Conservation (phyloP, 2,797 vertebrate genomes). For the Borostomias antarcticus region DNA sequence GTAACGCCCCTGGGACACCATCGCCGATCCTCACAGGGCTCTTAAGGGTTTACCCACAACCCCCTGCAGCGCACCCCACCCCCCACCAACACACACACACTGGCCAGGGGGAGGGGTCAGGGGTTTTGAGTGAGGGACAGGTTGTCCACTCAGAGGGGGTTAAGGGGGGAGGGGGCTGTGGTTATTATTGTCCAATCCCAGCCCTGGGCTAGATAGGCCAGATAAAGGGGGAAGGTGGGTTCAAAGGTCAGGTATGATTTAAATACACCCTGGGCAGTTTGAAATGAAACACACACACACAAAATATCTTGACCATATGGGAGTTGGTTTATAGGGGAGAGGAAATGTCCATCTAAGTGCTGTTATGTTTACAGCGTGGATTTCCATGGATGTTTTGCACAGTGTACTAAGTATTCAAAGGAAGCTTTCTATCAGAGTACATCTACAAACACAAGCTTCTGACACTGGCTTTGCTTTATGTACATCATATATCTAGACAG, state of each 20-base stretch:
- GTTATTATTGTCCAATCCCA: slow-evolving; percentile 28
- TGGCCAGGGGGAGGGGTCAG: slow-evolving; percentile 33
- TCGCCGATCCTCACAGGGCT: slow-evolving; percentile 18
- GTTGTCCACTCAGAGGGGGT: slow-evolving; percentile 30
- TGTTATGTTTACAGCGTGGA: too few relatives aligned
- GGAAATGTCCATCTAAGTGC: neutral
- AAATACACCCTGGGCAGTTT: slow-evolving; percentile 17
- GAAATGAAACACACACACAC: slow-evolving; percentile 9
- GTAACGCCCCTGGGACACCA: slow-evolving; percentile 37
- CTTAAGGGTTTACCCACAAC: slow-evolving; percentile 23
- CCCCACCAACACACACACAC: neutral
- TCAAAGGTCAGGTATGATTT: slow-evolving; percentile 27
- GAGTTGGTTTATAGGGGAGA: neutral
- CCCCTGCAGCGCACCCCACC: neutral
- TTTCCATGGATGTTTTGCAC: too few relatives aligned
- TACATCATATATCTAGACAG: too few relatives aligned
- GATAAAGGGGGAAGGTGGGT: neutral
- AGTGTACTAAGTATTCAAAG: too few relatives aligned
- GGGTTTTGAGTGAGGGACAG: slow-evolving; percentile 28
- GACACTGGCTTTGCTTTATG: too few relatives aligned
- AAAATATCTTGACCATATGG: slow-evolving; percentile 14
- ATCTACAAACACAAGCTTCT: too few relatives aligned
- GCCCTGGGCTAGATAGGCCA: slow-evolving; percentile 11
- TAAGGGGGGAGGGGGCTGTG: neutral
- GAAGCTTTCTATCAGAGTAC: too few relatives aligned